Evolutionary conservation across 2,113 vertebrate species (phyloP).

Genomic region (Himantopus leucocephalus): DNA sequence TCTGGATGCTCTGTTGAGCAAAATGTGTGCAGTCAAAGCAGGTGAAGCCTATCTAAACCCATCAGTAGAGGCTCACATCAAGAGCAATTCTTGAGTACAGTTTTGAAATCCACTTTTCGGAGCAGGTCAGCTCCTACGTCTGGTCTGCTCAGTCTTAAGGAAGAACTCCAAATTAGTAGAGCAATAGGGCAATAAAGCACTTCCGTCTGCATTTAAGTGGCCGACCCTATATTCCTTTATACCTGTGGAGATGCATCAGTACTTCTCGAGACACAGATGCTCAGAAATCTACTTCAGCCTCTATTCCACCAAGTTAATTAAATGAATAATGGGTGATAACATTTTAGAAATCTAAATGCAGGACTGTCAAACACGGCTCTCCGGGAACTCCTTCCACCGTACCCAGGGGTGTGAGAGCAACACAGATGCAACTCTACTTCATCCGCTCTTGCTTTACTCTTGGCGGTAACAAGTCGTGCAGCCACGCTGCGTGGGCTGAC

Average conservation of each 20-base stretch:
- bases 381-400: accelerated
- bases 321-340: neutral
- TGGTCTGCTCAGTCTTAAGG: neutral
- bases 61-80: neutral
- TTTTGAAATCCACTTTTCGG: neutral
- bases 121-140: neutral
- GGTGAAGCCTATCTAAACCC: neutral
- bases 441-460: neutral
- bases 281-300: neutral
- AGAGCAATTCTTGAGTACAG: neutral
- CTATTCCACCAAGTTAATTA: too few species aligned
- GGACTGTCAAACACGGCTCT: neutral
- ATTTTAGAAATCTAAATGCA: neutral
- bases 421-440: neutral
- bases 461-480: neutral
- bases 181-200: neutral
- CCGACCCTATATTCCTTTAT: neutral
- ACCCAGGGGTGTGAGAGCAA: neutral
- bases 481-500: too few species aligned
- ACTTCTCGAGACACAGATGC: neutral
- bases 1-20: neutral
- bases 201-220: neutral
- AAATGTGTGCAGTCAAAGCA: neutral
- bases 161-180: neutral
- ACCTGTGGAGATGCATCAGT: neutral